Evolutionary conservation across 2,113 vertebrate species (phyloP).

Genomic region (Zapus hudsonius): DNA sequence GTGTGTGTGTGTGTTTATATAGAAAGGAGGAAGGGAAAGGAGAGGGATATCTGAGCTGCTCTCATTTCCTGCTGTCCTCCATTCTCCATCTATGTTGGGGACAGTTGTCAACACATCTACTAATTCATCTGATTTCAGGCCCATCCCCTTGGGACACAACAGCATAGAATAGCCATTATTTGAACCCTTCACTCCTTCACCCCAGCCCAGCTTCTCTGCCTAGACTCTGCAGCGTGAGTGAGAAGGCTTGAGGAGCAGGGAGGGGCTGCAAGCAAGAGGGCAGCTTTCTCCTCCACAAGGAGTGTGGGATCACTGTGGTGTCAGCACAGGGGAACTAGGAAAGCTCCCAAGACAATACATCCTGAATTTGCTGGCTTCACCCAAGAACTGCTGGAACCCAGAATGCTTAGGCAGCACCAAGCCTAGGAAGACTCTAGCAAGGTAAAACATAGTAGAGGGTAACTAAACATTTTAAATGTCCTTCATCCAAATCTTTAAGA

Average conservation of each 20-base stretch:
- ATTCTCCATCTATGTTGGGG: not conserved
- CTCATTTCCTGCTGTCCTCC: not conserved
- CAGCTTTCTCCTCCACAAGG: not conserved
- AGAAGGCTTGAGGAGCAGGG: not conserved
- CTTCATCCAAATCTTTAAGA: not conserved
- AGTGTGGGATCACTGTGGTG: too few species aligned
- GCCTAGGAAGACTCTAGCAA: not conserved
- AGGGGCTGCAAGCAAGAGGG: not conserved
- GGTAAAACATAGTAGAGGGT: not conserved
- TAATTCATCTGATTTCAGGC: not conserved
- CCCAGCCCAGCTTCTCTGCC: not conserved
- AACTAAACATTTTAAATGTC: not conserved
- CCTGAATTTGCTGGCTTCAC: too few species aligned
- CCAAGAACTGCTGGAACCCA: not conserved
- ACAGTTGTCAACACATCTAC: not conserved
- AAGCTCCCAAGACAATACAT: not conserved
- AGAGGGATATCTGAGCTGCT: not conserved
- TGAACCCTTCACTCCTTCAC: not conserved
- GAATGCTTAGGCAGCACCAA: not conserved
- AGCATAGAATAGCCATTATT: not conserved
- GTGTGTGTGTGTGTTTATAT: too few species aligned
- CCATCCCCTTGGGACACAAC: not conserved
- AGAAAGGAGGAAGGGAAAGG: fast-evolving
- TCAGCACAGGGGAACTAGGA: not conserved
- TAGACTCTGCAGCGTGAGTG: not conserved